Conservation (phyloP, 2,113 vertebrate species). For the Seriola aureovittata region DNA sequence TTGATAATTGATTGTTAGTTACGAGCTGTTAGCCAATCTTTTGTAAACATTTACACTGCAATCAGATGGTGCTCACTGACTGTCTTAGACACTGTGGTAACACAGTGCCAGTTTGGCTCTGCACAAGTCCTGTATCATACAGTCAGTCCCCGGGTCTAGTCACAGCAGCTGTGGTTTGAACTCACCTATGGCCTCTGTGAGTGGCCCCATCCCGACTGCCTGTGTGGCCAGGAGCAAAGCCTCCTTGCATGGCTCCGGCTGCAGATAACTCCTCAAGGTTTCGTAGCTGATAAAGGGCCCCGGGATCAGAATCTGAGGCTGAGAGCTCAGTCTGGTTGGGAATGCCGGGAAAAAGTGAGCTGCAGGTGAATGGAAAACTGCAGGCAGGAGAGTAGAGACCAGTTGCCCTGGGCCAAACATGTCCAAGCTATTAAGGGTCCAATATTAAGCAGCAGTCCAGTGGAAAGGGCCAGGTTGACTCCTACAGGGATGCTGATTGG, state of each 20-base stretch:
- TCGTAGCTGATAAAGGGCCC: conserved; percentile 86
- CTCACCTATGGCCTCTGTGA: conserved; percentile 82
- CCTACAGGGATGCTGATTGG: conserved; percentile 25
- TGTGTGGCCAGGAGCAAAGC: conserved; percentile 83
- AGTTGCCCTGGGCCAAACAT: conserved; percentile 86
- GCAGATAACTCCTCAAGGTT: conserved; percentile 84
- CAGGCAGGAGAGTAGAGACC: conserved; percentile 81
- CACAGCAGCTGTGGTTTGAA: conserved; percentile 6
- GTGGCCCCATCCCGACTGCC: conserved; percentile 70
- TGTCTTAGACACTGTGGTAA: conserved; percentile 55
- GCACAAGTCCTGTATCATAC: conserved; percentile 19
- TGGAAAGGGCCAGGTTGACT: conserved; percentile 35
- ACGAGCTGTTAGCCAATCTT: conserved; percentile 85
- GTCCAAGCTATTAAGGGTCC: conserved; percentile 53
- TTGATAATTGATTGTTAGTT: conserved; percentile 88
- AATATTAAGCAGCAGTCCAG: conserved; percentile 14
- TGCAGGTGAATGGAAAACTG: conserved; percentile 81
- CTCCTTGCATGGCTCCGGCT: conserved; percentile 86
- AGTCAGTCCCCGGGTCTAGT: background rate
- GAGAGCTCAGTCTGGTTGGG: conserved; percentile 76
- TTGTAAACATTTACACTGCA: conserved; percentile 85
- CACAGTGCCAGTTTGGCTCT: conserved; percentile 54
- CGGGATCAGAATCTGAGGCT: conserved; percentile 82
- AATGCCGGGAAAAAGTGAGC: conserved; percentile 84
- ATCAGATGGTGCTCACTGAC: conserved; percentile 75